These are phyloP conservation scores for Delia radicum DNA, from an alignment of 1,140 invertebrate genomes.

Conservation along the genomic window DNA sequence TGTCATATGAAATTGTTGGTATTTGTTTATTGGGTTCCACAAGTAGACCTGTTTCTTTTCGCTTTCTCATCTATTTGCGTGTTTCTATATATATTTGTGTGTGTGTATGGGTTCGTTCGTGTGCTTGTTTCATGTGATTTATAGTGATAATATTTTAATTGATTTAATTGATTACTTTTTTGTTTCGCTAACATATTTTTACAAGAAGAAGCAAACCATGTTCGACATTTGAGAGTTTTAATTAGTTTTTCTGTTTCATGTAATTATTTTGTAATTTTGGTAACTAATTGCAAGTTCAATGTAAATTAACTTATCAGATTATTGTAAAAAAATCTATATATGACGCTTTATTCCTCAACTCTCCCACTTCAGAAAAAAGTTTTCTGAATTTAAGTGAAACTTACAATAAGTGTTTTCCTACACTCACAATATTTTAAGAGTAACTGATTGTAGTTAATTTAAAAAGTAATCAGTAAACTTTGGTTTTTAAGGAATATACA, in stretches of 20 bases:
- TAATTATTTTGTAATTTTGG: not conserved
- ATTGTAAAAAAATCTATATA: too few relatives aligned
- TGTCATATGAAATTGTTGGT: not conserved
- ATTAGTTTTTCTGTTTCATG: not conserved
- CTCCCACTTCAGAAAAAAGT: too few relatives aligned
- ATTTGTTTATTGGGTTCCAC: not conserved
- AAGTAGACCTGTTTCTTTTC: not conserved
- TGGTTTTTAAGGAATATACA: too few relatives aligned
- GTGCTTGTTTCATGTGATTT: not conserved
- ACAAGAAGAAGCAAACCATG: not conserved
- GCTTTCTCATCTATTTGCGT: not conserved
- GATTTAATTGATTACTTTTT: slow-evolving; percentile 21
- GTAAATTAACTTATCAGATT: not conserved
- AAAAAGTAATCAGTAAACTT: too few relatives aligned
- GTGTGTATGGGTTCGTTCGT: not conserved
- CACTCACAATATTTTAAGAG: too few relatives aligned
- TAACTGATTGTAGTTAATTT: too few relatives aligned
- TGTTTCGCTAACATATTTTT: not conserved
- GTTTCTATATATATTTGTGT: not conserved
- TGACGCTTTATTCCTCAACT: too few relatives aligned
- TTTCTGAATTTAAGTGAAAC: too few relatives aligned
- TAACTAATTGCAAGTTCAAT: not conserved
- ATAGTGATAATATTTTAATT: not conserved
- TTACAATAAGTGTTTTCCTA: too few relatives aligned
- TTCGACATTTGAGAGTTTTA: not conserved